Evolutionary conservation across 2,113 vertebrate genomes (phyloP).

Genomic region (Chamaetylas fuelleborni): DNA sequence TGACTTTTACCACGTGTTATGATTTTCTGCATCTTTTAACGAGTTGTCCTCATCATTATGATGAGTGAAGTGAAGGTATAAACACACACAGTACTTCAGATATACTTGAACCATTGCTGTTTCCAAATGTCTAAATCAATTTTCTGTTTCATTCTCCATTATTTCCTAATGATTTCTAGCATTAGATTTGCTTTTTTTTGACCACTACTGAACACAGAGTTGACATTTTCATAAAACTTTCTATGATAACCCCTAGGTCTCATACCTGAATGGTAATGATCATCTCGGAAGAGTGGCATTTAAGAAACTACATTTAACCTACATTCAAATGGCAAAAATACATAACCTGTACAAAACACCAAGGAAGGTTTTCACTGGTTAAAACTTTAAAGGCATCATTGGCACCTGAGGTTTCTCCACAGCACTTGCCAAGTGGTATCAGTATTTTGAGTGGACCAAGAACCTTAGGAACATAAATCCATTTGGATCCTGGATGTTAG

Average conservation of each 20-base stretch:
- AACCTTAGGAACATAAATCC: not conserved
- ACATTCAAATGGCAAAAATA: not conserved
- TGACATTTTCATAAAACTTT: constrained; percentile 10
- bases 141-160: not conserved
- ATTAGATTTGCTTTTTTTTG: not conserved
- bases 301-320: not conserved
- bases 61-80: not conserved
- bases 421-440: not conserved
- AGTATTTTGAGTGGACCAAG: not conserved
- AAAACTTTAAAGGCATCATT: not conserved
- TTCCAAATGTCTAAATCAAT: not conserved
- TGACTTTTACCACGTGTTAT: fast-evolving
- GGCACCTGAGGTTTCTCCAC: not conserved
- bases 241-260: not conserved
- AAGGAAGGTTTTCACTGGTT: not conserved
- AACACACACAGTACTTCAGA: not conserved
- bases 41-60: not conserved
- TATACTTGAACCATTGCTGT: not conserved
- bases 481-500: not conserved
- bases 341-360: not conserved
- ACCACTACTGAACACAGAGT: not conserved
- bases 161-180: not conserved
- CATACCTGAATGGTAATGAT: not conserved
- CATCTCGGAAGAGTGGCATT: not conserved
- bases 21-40: not conserved